These are phyloP conservation scores for Hypercompe scribonia DNA, from an alignment of 2,888 invertebrate genomes.

Conservation along the genomic window DNA sequence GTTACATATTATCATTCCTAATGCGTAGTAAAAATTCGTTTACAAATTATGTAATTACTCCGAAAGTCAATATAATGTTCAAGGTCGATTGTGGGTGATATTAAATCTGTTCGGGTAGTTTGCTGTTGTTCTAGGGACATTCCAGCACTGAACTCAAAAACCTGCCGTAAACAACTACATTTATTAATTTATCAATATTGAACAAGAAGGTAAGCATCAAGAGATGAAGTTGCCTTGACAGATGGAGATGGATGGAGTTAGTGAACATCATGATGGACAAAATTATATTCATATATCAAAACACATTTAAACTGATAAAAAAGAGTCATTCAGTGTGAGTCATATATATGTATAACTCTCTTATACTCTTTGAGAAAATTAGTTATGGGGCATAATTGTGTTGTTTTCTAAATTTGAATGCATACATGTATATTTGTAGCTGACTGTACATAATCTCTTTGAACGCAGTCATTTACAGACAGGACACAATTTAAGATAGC, in stretches of 20 bases:
- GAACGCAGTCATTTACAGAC: background rate
- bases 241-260: too few species aligned
- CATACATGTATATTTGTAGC: background rate
- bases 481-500: background rate
- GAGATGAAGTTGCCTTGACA: background rate
- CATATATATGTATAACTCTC: too few species aligned
- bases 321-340: too few species aligned
- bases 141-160: conserved; percentile 31
- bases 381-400: background rate
- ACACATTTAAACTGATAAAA: too few species aligned
- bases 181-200: background rate
- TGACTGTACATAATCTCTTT: background rate
- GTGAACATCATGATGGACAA: background rate
- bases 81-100: conserved; percentile 69
- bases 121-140: conserved; percentile 57
- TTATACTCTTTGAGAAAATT: too few species aligned
- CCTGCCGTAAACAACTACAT: background rate
- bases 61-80: conserved; percentile 69
- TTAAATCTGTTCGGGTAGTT: conserved; percentile 65
- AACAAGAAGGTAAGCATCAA: background rate
- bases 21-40: conserved; percentile 60
- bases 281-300: background rate
- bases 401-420: background rate
- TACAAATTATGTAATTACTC: conserved; percentile 70
- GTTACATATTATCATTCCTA: conserved; percentile 51